Base-by-base conservation (phyloP, 2,888 invertebrate species). In the Luperina testacea region DNA sequence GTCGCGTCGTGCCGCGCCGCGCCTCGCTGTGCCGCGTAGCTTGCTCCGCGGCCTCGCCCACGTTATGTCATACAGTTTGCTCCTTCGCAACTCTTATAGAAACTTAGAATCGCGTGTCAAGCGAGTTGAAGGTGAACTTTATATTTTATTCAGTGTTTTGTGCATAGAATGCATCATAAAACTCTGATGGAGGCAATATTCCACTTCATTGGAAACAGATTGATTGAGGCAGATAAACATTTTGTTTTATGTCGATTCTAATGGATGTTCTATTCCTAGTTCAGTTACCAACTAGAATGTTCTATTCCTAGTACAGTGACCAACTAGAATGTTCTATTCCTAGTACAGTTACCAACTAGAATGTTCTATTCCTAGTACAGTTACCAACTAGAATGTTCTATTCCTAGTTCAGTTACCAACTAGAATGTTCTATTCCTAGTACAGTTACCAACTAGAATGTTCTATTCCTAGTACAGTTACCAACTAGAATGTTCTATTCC, bases 91-190 rank as follows among this genome's bases (percentile, higher is more conserved):
- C 17, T 72, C 53, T 17, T 74, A 57, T 27, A 53, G 27, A 77
- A 76, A 76, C 17, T 51, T 57, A 32, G n/a, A 45, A 57, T 38
- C 64, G 32, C 11, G 45, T 24, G 57, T 78, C 61, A 20, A 27
- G n/a, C 24, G 38, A 51, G 17, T 45, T 27, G n/a, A 51, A 69
- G n/a, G 27, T 53, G 6, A 64, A 32, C 51, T 72, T 45, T 42
- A 51, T 81, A 81, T 27, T 74, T 15, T 65, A 51, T 48, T 57
- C n/a, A 75, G 20, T n/a, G 20, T 59, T n/a, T 9, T 59, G 13
- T 32, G 45, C 32, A 51, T 17, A 53, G 42, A 51, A 45, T 45
- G n/a, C 24, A 48, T 42, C 24, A 17, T 32, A 27, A 27, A 59
- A 24, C 27, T 48, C 7, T 57, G 9, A 48, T 42, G 38, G 20